These are phyloP conservation scores for Apotomis betuletana DNA, from an alignment of 2,888 invertebrate species.

Conservation along the genomic window DNA sequence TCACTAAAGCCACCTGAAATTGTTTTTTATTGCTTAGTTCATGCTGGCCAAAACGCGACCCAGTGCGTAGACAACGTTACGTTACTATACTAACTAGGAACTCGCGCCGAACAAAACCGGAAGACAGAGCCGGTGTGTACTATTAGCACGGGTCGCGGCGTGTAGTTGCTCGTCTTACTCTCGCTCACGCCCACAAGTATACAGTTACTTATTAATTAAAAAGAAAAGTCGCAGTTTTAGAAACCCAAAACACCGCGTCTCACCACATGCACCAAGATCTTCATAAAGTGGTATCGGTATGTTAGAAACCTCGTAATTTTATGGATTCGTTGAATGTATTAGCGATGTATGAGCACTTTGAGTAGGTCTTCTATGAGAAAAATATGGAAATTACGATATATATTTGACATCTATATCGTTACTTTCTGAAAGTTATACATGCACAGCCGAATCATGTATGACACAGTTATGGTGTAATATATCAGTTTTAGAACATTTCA, in stretches of 20 bases:
- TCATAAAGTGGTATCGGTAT: conserved; percentile 9
- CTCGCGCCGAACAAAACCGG: too few relatives aligned
- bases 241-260: conserved; percentile 5
- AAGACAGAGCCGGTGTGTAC: too few relatives aligned
- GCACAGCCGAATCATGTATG: background rate
- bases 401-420: conserved; percentile 32
- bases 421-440: conserved; percentile 26
- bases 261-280: conserved; percentile 7
- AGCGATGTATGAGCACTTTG: conserved; percentile 15
- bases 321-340: conserved; percentile 34
- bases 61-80: too few relatives aligned
- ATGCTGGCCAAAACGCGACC: too few relatives aligned
- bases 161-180: too few relatives aligned
- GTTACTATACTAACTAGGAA: too few relatives aligned
- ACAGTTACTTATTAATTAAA: conserved; percentile 2
- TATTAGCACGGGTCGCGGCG: too few relatives aligned
- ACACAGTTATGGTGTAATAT: conserved; percentile 14
- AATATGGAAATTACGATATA: conserved; percentile 31
- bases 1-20: too few relatives aligned
- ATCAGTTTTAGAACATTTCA: conserved; percentile 4
- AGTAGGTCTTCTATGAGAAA: conserved; percentile 17
- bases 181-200: background rate
- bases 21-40: too few relatives aligned
- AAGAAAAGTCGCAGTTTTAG: conserved; percentile 10
- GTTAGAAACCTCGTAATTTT: conserved; percentile 11